Conservation (phyloP, 1,140 invertebrate genomes). For the Berghia stephanieae region DNA sequence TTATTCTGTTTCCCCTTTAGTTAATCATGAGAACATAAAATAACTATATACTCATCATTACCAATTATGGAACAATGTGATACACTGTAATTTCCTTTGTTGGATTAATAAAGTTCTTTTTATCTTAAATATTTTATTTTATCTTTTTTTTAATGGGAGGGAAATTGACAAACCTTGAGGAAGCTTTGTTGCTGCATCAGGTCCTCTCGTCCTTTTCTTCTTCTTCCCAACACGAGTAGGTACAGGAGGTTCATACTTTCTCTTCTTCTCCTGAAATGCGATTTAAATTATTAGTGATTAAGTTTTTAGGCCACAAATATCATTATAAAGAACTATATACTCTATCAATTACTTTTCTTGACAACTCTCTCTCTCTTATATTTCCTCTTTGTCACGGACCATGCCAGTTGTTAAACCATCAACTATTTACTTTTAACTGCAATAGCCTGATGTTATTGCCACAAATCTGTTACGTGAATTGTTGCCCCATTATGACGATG, state of each 20-base stretch:
- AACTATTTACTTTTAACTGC: background rate
- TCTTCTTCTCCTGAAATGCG: constrained; percentile 85
- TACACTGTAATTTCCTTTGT: too few relatives aligned
- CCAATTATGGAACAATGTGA: too few relatives aligned
- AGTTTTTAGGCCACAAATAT: background rate
- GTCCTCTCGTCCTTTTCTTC: constrained; percentile 94
- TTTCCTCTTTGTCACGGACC: too few relatives aligned
- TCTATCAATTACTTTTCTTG: background rate
- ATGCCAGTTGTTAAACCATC: background rate
- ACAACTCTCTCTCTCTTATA: background rate
- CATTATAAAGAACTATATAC: background rate
- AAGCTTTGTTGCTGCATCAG: constrained; percentile 96
- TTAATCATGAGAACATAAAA: background rate
- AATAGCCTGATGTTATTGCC: too few relatives aligned
- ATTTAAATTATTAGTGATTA: constrained; percentile 16
- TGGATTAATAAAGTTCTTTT: too few relatives aligned
- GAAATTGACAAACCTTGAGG: constrained; percentile 75
- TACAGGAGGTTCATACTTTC: constrained; percentile 98
- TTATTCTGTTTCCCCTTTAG: too few relatives aligned
- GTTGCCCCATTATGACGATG: too few relatives aligned
- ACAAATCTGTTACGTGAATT: too few relatives aligned
- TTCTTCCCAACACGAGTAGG: constrained; percentile 99
- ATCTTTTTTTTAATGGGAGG: background rate
- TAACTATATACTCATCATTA: background rate
- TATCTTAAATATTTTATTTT: background rate